Evolutionary conservation across 2,797 vertebrate genomes (phyloP).

Genomic region (Psittacula derbiana): DNA sequence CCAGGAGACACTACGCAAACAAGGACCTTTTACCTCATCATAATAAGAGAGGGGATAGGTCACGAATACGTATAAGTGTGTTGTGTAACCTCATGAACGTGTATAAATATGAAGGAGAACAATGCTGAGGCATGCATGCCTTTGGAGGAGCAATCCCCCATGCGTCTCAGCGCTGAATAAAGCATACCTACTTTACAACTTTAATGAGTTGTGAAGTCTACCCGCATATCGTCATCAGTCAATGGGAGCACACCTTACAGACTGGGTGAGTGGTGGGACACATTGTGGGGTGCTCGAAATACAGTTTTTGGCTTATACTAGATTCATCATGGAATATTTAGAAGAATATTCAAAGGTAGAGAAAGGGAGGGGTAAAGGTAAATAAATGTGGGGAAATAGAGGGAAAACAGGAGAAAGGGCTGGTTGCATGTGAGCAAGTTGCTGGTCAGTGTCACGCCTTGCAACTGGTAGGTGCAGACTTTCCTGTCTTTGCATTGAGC

Average conservation of each 20-base stretch:
- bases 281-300: neutral
- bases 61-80: no score
- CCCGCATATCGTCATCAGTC: neutral
- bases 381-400: neutral
- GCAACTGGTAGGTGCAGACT: neutral
- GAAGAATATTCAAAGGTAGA: neutral
- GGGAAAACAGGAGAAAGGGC: neutral
- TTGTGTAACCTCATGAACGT: no score
- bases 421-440: neutral
- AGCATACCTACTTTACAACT: no score
- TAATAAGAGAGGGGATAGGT: no score
- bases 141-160: no score
- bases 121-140: no score
- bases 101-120: no score
- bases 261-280: fast-evolving
- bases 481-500: neutral
- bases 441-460: fast-evolving
- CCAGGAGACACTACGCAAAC: no score
- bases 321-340: neutral
- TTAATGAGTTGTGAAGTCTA: no score
- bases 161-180: no score
- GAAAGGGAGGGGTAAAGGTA: neutral
- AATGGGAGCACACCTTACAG: fast-evolving
- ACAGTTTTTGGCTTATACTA: neutral
- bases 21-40: no score